phyloP scores from a whole-genome alignment of 2,888 invertebrate species.

The Drosophila borealis region DNA sequence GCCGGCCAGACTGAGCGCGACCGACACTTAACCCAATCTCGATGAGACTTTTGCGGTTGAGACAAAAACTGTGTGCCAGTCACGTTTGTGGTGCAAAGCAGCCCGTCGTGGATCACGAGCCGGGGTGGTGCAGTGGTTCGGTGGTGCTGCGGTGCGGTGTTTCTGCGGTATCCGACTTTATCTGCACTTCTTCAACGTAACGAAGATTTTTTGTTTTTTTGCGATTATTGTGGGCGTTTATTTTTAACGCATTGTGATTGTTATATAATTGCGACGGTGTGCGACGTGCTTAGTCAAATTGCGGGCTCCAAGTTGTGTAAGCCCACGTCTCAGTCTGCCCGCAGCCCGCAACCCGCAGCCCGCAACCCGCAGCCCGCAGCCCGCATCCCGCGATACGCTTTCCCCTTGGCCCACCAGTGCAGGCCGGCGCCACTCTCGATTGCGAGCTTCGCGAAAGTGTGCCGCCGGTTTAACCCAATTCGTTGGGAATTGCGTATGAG shows the following conservation, averaged over 20 bases:
- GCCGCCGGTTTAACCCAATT: conserved; percentile 38
- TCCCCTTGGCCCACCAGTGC: neutral
- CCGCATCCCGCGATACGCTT: neutral
- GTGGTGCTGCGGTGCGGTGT: neutral
- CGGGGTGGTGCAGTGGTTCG: neutral
- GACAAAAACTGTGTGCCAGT: conserved; percentile 72
- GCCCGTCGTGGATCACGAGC: neutral
- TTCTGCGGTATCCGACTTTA: conserved; percentile 41
- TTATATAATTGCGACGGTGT: conserved; percentile 62
- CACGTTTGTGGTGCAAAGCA: conserved; percentile 68
- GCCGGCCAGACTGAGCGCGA: conserved; percentile 11
- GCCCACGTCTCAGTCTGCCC: neutral
- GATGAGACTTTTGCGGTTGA: conserved; percentile 53
- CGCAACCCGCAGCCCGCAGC: neutral
- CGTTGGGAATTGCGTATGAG: conserved; percentile 16
- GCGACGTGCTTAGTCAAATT: conserved; percentile 63
- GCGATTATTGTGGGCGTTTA: conserved; percentile 66
- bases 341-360: neutral
- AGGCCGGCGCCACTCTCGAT: neutral
- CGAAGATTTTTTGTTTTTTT: conserved; percentile 40
- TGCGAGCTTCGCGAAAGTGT: conserved; percentile 28
- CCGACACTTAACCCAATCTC: conserved; percentile 28
- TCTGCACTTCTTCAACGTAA: conserved; percentile 59
- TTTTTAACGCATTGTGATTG: conserved; percentile 64
- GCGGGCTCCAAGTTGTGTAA: conserved; percentile 36